A percentile compares a stretch with the other conserved stretches of the same genome.
phyloP scores from a whole-genome alignment of 2,888 invertebrate species.

The Lasioglossum figueresi region DNA sequence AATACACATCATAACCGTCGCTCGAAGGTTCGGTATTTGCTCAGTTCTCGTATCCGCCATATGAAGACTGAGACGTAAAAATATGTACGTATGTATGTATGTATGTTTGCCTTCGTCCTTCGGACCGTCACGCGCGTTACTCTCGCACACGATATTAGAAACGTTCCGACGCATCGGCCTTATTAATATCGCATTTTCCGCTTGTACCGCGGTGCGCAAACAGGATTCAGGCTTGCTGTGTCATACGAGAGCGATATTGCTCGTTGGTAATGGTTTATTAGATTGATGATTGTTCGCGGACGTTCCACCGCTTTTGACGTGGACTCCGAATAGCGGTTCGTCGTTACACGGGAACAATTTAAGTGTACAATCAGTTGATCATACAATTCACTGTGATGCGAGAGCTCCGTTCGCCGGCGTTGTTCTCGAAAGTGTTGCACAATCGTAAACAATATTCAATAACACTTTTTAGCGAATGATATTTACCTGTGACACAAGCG shows the following conservation, averaged over 20 bases:
- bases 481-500: constrained; percentile 19
- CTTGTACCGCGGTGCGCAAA: background rate
- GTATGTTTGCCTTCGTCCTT: constrained; percentile 42
- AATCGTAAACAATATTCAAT: constrained; percentile 26
- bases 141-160: constrained; percentile 48
- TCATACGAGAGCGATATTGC: background rate
- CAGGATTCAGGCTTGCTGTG: background rate
- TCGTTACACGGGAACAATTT: background rate
- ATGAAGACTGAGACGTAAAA: constrained; percentile 54
- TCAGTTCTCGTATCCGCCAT: constrained; percentile 56
- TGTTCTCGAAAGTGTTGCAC: constrained; percentile 15
- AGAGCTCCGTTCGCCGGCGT: background rate
- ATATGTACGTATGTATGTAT: constrained; percentile 28
- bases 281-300: background rate
- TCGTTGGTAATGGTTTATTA: background rate
- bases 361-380: constrained; percentile 14
- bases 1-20: constrained; percentile 60
- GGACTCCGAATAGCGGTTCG: background rate
- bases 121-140: constrained; percentile 37
- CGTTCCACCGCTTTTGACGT: background rate
- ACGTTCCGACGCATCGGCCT: background rate
- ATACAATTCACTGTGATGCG: background rate
- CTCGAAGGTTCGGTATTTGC: constrained; percentile 60
- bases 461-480: constrained; percentile 30
- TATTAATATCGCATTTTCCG: constrained; percentile 14